phyloP scores from a whole-genome alignment of 2,113 vertebrate species.

The rabbit (Oryctolagus cuniculus) region DNA sequence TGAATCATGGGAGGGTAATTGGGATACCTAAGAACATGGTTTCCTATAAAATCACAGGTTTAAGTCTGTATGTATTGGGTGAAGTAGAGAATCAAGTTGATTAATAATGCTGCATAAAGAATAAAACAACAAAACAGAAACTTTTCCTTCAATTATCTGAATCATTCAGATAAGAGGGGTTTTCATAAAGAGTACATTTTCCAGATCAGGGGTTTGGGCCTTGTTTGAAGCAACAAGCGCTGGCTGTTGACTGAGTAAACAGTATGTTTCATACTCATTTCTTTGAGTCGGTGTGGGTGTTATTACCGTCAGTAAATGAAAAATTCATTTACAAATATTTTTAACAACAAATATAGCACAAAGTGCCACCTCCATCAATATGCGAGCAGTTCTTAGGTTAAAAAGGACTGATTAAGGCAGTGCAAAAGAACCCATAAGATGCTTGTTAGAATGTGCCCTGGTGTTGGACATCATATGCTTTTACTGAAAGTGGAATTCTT shows the following conservation, averaged over 20 bases:
- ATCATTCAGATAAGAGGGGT: neutral
- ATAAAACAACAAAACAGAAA: constrained; percentile 42
- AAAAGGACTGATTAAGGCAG: neutral
- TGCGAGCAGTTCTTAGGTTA: neutral
- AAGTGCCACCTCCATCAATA: neutral
- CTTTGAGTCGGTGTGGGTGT: constrained; percentile 12
- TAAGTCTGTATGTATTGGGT: constrained; percentile 20
- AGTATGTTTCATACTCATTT: constrained; percentile 5
- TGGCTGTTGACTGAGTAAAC: constrained; percentile 34
- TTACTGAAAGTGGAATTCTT: constrained; percentile 16
- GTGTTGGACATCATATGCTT: neutral
- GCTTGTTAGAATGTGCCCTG: neutral
- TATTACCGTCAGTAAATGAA: constrained; percentile 20
- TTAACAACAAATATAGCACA: neutral
- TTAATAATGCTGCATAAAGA: constrained; percentile 41
- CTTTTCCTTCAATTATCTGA: constrained; percentile 49
- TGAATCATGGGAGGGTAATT: constrained; percentile 42
- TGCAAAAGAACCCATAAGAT: neutral
- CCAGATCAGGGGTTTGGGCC: neutral
- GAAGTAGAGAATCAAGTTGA: constrained; percentile 21
- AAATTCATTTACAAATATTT: constrained; percentile 45
- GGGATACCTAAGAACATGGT: constrained; percentile 24
- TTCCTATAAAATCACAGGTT: constrained; percentile 69
- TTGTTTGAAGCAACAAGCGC: constrained; percentile 21
- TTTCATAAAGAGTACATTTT: neutral